Percentiles rank a stretch among this genome's conserved stretches.
These are phyloP conservation scores for Panthera leo DNA, from an alignment of 2,113 vertebrate genomes.

Conservation along the genomic window DNA sequence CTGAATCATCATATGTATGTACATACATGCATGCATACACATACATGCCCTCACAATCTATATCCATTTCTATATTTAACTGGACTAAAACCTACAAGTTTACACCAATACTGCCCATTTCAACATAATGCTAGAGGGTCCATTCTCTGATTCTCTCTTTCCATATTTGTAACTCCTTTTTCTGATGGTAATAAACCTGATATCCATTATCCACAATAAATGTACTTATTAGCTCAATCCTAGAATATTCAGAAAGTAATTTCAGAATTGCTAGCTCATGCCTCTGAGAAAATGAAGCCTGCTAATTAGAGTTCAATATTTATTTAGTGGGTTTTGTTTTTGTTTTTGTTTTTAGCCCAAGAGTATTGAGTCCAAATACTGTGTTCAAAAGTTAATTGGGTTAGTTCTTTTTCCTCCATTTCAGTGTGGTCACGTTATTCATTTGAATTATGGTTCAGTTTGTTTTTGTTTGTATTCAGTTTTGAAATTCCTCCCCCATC, in stretches of 20 bases:
- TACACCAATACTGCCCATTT: neutral
- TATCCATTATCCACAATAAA: neutral
- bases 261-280: neutral
- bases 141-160: neutral
- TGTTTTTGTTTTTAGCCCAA: slow-evolving; percentile 31
- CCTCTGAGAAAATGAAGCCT: neutral
- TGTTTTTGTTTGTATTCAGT: neutral
- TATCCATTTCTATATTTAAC: neutral
- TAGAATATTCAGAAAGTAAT: neutral
- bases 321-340: neutral
- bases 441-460: neutral
- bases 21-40: neutral
- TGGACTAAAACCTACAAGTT: neutral
- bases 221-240: neutral
- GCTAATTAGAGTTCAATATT: slow-evolving; percentile 62
- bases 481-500: neutral
- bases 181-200: neutral
- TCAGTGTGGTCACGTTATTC: neutral
- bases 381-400: slow-evolving; percentile 51
- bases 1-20: neutral
- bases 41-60: neutral
- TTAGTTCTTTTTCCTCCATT: neutral
- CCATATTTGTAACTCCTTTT: neutral
- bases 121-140: neutral
- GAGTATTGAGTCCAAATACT: slow-evolving; percentile 6